Evolutionary conservation across 2,888 invertebrate genomes (phyloP).

Genomic region (Lucinisca nassula): DNA sequence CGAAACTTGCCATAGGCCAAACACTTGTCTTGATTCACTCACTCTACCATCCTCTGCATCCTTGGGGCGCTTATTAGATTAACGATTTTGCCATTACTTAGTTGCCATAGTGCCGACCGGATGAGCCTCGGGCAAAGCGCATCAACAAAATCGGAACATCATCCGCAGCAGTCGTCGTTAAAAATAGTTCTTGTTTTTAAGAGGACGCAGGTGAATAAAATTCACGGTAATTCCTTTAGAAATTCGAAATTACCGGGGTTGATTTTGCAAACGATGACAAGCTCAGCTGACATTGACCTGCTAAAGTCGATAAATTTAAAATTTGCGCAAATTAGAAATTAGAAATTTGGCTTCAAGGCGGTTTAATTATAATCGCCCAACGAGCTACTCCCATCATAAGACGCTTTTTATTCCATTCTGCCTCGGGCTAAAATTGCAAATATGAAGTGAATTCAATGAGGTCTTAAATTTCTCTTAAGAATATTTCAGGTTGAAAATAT

Average conservation of each 20-base stretch:
- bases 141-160: constrained; percentile 29
- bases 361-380: constrained; percentile 17
- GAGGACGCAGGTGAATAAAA: background rate
- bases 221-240: background rate
- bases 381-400: background rate
- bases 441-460: constrained; percentile 16
- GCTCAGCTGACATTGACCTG: background rate
- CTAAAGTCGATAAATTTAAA: background rate
- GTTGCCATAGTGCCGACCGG: constrained; percentile 65
- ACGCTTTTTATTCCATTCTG: background rate
- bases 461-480: constrained; percentile 10
- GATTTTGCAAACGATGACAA: background rate
- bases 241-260: background rate
- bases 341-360: constrained; percentile 3
- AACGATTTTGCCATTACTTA: constrained; percentile 70
- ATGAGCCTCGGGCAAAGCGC: constrained; percentile 42
- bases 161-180: constrained; percentile 7
- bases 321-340: constrained; percentile 6
- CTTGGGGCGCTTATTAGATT: constrained; percentile 63
- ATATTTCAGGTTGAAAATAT: background rate
- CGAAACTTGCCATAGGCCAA: constrained; percentile 4
- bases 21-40: constrained; percentile 21
- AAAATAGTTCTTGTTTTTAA: background rate
- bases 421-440: background rate
- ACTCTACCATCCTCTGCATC: constrained; percentile 26